phyloP scores from a whole-genome alignment of 2,113 vertebrate genomes.

The Ciconia boyciana region DNA sequence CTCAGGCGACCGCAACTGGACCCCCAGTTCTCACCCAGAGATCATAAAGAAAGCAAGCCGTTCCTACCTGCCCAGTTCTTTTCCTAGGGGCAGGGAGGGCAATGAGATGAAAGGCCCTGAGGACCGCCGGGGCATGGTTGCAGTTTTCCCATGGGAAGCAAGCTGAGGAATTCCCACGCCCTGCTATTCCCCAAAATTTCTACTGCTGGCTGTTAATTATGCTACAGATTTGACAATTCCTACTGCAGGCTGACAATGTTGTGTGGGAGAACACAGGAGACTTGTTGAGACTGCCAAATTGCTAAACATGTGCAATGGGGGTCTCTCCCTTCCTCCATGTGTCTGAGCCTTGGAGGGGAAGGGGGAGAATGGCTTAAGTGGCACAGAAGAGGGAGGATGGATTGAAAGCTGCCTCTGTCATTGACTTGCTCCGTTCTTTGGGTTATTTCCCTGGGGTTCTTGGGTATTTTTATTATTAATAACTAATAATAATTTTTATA shows the following conservation, averaged over 20 bases:
- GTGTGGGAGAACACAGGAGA: slow-evolving; percentile 28
- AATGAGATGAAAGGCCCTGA: not conserved
- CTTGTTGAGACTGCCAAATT: slow-evolving; percentile 18
- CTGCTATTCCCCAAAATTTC: not conserved
- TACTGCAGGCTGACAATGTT: not conserved
- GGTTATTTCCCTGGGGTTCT: slow-evolving; percentile 52
- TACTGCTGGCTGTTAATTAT: not conserved
- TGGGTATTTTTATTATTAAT: slow-evolving; percentile 56
- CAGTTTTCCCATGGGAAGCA: not conserved
- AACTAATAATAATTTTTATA: slow-evolving; percentile 56
- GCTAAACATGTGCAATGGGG: not conserved
- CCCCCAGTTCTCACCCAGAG: not conserved
- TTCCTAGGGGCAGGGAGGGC: not conserved
- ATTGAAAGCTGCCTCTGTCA: slow-evolving; percentile 40
- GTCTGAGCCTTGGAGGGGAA: not conserved
- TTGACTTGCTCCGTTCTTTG: slow-evolving; percentile 33
- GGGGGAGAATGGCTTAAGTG: not conserved
- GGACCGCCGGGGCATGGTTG: not conserved
- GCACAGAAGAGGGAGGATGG: not conserved
- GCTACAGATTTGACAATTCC: not conserved
- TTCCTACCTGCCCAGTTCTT: not conserved
- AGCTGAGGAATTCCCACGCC: not conserved
- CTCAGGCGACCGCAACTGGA: rapidly evolving
- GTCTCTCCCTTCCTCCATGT: not conserved
- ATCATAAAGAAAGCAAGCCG: not conserved